Conservation (phyloP, 2,888 invertebrate species). For the Drosophila neutralis region DNA sequence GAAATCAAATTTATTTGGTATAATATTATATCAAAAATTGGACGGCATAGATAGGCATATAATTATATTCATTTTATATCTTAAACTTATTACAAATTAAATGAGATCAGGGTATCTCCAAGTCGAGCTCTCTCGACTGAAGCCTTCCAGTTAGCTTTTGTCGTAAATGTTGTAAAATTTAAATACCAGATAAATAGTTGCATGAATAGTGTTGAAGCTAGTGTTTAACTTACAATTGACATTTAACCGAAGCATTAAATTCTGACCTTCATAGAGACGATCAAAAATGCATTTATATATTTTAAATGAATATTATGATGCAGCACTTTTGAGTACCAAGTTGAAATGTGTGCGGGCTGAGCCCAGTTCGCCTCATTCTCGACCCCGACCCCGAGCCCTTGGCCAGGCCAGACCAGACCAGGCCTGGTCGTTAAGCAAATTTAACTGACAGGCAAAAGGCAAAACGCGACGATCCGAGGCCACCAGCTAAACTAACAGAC, state of each 20-base stretch:
- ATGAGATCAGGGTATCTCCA: not conserved
- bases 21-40: not conserved
- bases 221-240: constrained; percentile 12
- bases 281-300: constrained; percentile 40
- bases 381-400: not conserved
- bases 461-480: constrained; percentile 28
- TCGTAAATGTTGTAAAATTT: not conserved
- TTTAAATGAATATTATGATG: constrained; percentile 51
- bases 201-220: too few species aligned
- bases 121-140: not conserved
- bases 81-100: too few species aligned
- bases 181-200: not conserved
- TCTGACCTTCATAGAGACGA: constrained; percentile 17
- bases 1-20: not conserved
- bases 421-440: constrained; percentile 55
- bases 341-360: constrained; percentile 22
- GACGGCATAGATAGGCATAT: too few species aligned
- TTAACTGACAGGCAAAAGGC: constrained; percentile 47
- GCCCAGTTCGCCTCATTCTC: constrained; percentile 10
- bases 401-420: constrained; percentile 3
- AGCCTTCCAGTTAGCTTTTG: not conserved
- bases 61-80: not conserved
- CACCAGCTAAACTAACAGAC: constrained; percentile 49
- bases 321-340: constrained; percentile 27
- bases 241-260: constrained; percentile 7